Evolutionary conservation across 1,140 invertebrate genomes (phyloP), one percentile per base, ranked within the genome.

Genomic region (Drosophila lowei): DNA sequence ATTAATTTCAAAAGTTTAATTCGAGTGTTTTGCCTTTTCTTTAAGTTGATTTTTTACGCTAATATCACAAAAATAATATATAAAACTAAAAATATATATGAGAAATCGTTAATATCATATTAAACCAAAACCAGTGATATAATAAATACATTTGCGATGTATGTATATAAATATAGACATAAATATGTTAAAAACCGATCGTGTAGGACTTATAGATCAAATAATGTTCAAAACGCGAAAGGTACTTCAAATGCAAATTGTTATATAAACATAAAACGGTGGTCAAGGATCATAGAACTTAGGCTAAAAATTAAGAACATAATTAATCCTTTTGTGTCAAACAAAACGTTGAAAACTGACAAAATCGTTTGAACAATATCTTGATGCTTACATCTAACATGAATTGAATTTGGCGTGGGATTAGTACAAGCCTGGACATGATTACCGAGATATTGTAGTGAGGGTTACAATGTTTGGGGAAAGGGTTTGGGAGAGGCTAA

Each of bases 1-100:
- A 83, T 77, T 89, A 56, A 89, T 83, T 89, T 88, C 66, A 88
- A 88, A 88, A 88, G 63, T 84, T 79, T 88, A 88, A 79, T 79
- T 88, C 78, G 78, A 88, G 74, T 64, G 73, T 72, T 76, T 84
- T 73, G 74, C 73, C 77, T 76, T 88, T 72, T 86, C 47, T 71
- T 81, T 77, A 70, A 58, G 28, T 84, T 72, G 64, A 72, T 83
- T 88, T 78, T 71, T 89, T 79, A 88, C 59, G 78, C 83, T 88
- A 88, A 88, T 88, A 88, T 88, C 83, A 88, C 84, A 88, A 83
- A 86, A 88, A 84, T 89, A 88, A 88, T 88, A 86, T 88, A 88
- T 88, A 68, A 85, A 86, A 88, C 59, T 79, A 81, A 88, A 78
- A 59, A 73, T 52, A 70, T 72, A 68, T 52, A 49, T 50, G 61